These are phyloP conservation scores for Craseonycteris thonglongyai DNA, from an alignment of 2,113 vertebrate genomes.

Conservation along the genomic window DNA sequence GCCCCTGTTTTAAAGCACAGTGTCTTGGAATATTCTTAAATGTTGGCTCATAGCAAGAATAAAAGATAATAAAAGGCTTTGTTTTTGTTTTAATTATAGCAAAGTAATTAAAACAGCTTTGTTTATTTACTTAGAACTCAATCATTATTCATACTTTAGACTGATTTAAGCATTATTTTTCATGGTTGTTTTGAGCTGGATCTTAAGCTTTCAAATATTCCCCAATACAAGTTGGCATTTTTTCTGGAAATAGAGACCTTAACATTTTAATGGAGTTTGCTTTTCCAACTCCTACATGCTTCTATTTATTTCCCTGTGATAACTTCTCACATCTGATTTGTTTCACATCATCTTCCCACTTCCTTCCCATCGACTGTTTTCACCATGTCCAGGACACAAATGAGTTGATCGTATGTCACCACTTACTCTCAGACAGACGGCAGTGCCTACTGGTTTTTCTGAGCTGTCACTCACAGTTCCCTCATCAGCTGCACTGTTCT, in stretches of 20 bases:
- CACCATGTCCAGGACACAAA: background rate
- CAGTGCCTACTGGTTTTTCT: background rate
- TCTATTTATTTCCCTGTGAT: background rate
- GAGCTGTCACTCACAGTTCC: background rate
- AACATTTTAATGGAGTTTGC: background rate
- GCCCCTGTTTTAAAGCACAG: background rate
- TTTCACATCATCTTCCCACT: background rate
- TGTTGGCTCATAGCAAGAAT: background rate
- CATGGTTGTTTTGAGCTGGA: background rate
- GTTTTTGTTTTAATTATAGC: slow-evolving; percentile 17
- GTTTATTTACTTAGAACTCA: slow-evolving; percentile 1
- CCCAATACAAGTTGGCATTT: background rate
- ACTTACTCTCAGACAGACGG: background rate
- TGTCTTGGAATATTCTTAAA: background rate
- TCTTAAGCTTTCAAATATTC: background rate
- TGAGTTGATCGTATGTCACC: background rate
- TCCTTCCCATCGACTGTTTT: background rate
- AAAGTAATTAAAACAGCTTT: background rate
- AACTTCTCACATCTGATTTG: background rate
- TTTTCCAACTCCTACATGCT: background rate
- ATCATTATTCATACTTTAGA: background rate
- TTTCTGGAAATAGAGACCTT: background rate
- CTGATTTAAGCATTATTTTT: background rate
- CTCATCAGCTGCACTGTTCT: too few species aligned
- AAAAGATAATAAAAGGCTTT: background rate